Evolutionary conservation across 2,797 vertebrate genomes (phyloP), one percentile per base, ranked within the genome.

Genomic region (Acipenser oxyrinchus): DNA sequence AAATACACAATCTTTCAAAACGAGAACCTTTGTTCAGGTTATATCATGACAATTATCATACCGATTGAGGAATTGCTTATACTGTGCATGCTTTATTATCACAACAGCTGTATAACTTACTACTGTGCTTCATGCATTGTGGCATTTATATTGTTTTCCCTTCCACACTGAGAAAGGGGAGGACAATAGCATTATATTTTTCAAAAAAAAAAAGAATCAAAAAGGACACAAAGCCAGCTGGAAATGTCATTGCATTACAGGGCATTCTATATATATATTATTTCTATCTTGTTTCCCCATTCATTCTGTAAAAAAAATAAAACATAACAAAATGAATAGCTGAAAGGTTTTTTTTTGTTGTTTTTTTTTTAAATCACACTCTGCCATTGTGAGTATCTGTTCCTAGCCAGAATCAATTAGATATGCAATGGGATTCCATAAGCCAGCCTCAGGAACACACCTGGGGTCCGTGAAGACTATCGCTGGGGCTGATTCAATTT

Each of bases 361-460:
- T 73, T 63, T 63, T 58, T 69, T 60, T 63, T 37, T 37, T 37
- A 1, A 18, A 5, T 37, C 37, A 50, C 68, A 64, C 68, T 49
- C 50, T 13, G 48, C 68, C 66, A 59, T 6, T 0, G 64, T 67
- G 70, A 18, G 82, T 77, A 84, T 74, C 78, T 71, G 71, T 82
- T 80, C 78, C 85, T 83, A 84, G 82, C 81, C 79, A 70, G 81
- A 87, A 88, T 84, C 83, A 89, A 92, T 93, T 88, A 91, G 89
- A 90, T 87, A 87, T 87, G 89, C 87, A 90, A 86, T 72, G 85
- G 4, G 88, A 89, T 88, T 83, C 86, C 86, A 87, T 87, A 84
- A 86, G 80, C 79, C 73, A 66, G 70, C 85, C 83, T 85, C 75
- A 73, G 79, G 80, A 77, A 77, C 82, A 86, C 90, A 93, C 90